Evolutionary conservation across 2,113 vertebrate genomes (phyloP).

Genomic region (Pantherophis guttatus): DNA sequence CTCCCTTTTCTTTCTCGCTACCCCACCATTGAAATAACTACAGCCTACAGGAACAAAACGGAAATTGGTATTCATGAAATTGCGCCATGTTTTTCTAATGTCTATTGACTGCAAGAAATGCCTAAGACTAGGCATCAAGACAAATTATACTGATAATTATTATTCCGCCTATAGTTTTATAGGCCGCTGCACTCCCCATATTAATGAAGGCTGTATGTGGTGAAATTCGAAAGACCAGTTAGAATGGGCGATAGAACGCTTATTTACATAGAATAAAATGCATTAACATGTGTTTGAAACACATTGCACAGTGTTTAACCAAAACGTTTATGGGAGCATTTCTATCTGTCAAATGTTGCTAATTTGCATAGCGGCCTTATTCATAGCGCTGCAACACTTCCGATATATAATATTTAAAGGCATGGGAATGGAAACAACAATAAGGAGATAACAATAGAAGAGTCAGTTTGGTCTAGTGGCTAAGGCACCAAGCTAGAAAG

Average conservation of each 20-base stretch:
- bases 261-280: background rate
- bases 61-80: background rate
- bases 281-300: background rate
- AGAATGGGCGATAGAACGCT: background rate
- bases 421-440: background rate
- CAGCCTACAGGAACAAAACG: background rate
- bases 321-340: background rate
- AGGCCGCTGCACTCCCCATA: background rate
- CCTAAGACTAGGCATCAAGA: background rate
- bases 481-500: background rate
- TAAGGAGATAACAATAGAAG: background rate
- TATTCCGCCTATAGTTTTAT: background rate
- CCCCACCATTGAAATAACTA: background rate
- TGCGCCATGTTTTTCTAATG: background rate
- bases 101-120: background rate
- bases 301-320: background rate
- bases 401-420: background rate
- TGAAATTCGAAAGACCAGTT: background rate
- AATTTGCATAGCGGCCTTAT: background rate
- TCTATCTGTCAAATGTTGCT: background rate
- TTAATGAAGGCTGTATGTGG: background rate
- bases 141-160: slow-evolving; percentile 20
- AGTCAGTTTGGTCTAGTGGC: background rate
- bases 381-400: background rate
- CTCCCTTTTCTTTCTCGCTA: background rate